phyloP scores from a whole-genome alignment of 2,888 invertebrate genomes.

The Micoletzkya japonica region DNA sequence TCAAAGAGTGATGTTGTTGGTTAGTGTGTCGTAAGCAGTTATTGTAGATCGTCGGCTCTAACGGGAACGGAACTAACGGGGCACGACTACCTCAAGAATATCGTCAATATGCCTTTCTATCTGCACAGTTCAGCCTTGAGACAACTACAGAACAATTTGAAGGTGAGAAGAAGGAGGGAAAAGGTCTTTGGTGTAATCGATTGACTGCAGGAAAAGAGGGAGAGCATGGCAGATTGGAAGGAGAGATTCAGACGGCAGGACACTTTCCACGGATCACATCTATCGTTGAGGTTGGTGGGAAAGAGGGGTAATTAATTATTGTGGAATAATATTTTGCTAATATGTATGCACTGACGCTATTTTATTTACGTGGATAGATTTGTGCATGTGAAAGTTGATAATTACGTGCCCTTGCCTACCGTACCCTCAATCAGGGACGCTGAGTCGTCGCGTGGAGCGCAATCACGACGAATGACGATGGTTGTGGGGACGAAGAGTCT shows the following conservation, averaged over 20 bases:
- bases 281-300: slow-evolving; percentile 39
- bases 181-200: neutral
- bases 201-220: slow-evolving; percentile 39
- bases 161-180: slow-evolving; percentile 24
- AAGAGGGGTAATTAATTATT: neutral
- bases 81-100: slow-evolving; percentile 71
- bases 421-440: neutral
- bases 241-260: slow-evolving; percentile 53
- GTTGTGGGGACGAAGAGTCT: slow-evolving; percentile 27
- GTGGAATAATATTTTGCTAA: neutral
- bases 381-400: neutral
- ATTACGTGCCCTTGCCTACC: neutral
- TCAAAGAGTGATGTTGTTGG: neutral
- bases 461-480: slow-evolving; percentile 28
- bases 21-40: neutral
- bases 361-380: neutral
- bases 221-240: slow-evolving; percentile 54
- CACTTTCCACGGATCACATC: slow-evolving; percentile 55
- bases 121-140: slow-evolving; percentile 92
- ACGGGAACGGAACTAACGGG: slow-evolving; percentile 60
- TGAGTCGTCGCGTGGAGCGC: slow-evolving; percentile 4
- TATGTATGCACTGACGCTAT: neutral
- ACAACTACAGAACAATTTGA: slow-evolving; percentile 52
- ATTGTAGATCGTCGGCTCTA: slow-evolving; percentile 25
- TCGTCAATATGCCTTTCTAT: slow-evolving; percentile 96